A percentile compares a stretch with the other conserved stretches of the same genome.
Evolutionary conservation across 2,113 vertebrate species (phyloP).

Genomic region (Apaloderma vittatum): DNA sequence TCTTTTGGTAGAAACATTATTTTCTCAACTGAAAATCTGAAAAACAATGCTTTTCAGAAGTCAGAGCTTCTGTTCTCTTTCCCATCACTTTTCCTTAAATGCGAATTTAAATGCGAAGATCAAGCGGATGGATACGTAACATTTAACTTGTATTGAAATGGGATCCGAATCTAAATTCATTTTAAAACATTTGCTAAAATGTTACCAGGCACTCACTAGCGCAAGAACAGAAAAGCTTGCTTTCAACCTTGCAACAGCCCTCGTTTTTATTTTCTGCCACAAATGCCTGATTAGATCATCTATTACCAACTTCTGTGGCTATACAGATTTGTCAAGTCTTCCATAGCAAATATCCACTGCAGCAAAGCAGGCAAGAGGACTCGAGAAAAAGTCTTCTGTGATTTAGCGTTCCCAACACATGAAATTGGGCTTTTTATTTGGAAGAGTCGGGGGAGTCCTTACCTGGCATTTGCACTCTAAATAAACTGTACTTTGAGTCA

Average conservation of each 20-base stretch:
- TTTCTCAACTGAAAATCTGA: not conserved
- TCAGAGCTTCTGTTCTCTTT: not conserved
- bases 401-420: not conserved
- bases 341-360: not conserved
- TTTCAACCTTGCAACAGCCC: not conserved
- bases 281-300: not conserved
- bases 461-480: not conserved
- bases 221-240: not conserved
- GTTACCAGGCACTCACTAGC: not conserved
- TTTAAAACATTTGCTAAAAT: not conserved
- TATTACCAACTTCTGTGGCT: not conserved
- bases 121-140: not conserved
- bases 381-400: not conserved
- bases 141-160: not conserved
- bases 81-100: not conserved
- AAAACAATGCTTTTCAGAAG: not conserved
- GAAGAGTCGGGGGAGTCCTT: not conserved
- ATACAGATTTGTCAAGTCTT: not conserved
- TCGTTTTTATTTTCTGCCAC: slow-evolving; percentile 32
- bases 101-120: not conserved
- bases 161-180: not conserved
- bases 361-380: not conserved
- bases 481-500: not conserved
- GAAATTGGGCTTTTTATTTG: not conserved
- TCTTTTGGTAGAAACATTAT: not conserved